phyloP scores from a whole-genome alignment of 1,140 invertebrate species.

The Meloidogyne floridensis region DNA sequence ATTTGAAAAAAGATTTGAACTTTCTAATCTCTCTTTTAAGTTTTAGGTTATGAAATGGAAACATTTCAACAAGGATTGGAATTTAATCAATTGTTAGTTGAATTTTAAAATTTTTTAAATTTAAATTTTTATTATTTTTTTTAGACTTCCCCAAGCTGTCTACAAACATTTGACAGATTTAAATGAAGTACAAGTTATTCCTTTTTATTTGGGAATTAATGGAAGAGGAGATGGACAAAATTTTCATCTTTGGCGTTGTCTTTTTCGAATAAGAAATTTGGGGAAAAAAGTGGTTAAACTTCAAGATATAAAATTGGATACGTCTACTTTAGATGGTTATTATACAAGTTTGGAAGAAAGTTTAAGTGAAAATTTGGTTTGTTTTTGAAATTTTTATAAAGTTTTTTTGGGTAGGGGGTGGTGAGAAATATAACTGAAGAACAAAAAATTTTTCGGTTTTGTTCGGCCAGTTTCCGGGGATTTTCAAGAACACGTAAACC shows the following conservation, averaged over 20 bases:
- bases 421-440: no score
- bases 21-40: not conserved
- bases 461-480: no score
- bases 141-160: constrained; percentile 10
- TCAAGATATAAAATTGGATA: constrained; percentile 10
- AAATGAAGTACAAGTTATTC: constrained; percentile 22
- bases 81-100: not conserved
- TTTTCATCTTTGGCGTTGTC: constrained; percentile 16
- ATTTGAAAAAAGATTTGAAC: not conserved
- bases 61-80: not conserved
- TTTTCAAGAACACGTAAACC: no score
- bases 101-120: constrained; percentile 5
- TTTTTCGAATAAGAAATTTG: constrained; percentile 16
- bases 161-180: constrained; percentile 12
- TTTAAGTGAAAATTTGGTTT: not conserved
- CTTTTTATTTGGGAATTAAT: constrained; percentile 21
- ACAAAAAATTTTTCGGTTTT: no score
- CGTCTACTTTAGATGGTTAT: not conserved
- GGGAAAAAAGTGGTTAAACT: not conserved
- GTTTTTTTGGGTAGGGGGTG: not conserved
- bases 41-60: constrained; percentile 11
- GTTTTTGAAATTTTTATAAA: not conserved
- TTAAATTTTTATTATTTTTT: constrained; percentile 1
- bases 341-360: constrained; percentile 21
- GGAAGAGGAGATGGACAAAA: not conserved